These are phyloP conservation scores for Gasterosteus aculeatus DNA, from an alignment of 2,113 vertebrate genomes.

Conservation along the genomic window DNA sequence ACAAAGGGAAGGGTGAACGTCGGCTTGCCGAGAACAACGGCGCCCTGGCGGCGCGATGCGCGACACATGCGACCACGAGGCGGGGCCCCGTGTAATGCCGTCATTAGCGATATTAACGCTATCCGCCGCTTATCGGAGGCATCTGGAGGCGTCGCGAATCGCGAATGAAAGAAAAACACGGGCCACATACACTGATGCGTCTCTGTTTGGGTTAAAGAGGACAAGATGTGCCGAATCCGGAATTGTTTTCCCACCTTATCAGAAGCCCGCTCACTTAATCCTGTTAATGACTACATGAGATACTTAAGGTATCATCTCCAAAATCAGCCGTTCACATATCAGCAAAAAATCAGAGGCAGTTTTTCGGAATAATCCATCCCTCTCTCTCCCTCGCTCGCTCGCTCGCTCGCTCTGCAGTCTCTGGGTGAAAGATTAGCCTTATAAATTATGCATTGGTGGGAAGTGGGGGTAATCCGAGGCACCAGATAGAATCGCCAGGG, in stretches of 20 bases:
- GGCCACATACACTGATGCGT: slow-evolving; percentile 64
- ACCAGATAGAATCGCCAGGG: slow-evolving; percentile 77
- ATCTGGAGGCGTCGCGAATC: slow-evolving; percentile 75
- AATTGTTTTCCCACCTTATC: slow-evolving; percentile 77
- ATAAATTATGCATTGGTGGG: slow-evolving; percentile 84
- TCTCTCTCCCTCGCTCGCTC: slow-evolving; percentile 30
- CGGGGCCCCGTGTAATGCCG: slow-evolving; percentile 36
- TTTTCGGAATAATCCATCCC: slow-evolving; percentile 61
- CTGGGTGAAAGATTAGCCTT: slow-evolving; percentile 81
- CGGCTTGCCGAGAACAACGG: not conserved
- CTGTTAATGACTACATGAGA: slow-evolving; percentile 78
- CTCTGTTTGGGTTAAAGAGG: slow-evolving; percentile 72
- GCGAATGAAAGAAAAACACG: slow-evolving; percentile 68
- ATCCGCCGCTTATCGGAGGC: slow-evolving; percentile 57
- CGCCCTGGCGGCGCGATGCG: not conserved
- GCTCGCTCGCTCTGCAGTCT: slow-evolving; percentile 66
- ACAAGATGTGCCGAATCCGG: slow-evolving; percentile 63
- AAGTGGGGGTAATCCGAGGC: slow-evolving; percentile 80
- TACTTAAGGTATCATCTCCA: slow-evolving; percentile 73
- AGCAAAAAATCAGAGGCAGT: slow-evolving; percentile 60
- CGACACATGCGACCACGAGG: not conserved
- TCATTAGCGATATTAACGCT: slow-evolving; percentile 75
- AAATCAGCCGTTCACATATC: slow-evolving; percentile 70
- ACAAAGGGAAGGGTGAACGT: slow-evolving; percentile 17
- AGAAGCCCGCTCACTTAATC: slow-evolving; percentile 74